A percentile compares a stretch with the other conserved stretches of the same genome.
These are phyloP conservation scores for Linyphia triangularis DNA, from an alignment of 2,888 invertebrate genomes.

Conservation along the genomic window DNA sequence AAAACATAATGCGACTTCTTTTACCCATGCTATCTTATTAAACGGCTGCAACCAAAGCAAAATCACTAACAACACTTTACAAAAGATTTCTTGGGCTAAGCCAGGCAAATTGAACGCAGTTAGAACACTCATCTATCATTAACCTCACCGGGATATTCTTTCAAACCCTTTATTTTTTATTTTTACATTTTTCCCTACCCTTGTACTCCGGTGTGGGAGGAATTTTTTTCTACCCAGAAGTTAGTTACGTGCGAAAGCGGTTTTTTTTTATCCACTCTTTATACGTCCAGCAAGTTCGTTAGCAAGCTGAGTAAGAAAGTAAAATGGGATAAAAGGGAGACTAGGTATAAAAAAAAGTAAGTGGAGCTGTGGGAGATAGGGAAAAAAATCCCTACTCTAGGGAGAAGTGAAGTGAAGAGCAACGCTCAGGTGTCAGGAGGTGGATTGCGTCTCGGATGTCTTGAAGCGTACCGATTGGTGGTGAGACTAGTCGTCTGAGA, in stretches of 20 bases:
- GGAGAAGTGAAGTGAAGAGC: constrained; percentile 26
- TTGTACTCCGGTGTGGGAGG: neutral
- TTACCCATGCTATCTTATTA: constrained; percentile 36
- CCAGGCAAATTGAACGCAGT: constrained; percentile 61
- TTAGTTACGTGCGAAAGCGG: constrained; percentile 33
- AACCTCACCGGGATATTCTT: constrained; percentile 51
- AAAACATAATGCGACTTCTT: constrained; percentile 15
- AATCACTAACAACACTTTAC: constrained; percentile 21
- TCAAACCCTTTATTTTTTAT: constrained; percentile 23
- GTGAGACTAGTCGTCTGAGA: constrained; percentile 63
- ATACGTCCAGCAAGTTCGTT: constrained; percentile 54
- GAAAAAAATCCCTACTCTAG: constrained; percentile 22
- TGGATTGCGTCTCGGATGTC: constrained; percentile 54
- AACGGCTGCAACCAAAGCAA: constrained; percentile 34
- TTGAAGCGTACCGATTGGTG: constrained; percentile 59
- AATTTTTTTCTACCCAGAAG: constrained; percentile 22
- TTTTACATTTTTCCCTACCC: neutral
- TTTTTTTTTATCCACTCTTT: constrained; percentile 21
- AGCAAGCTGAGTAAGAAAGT: constrained; percentile 51
- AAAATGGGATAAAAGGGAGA: constrained; percentile 48
- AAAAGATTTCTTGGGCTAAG: constrained; percentile 14
- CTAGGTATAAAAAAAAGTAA: constrained; percentile 8
- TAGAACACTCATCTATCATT: constrained; percentile 70
- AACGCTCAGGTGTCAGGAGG: constrained; percentile 66
- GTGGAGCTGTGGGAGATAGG: neutral